Conservation (phyloP, 2,113 vertebrate genomes). For the Perognathus longimembris region DNA sequence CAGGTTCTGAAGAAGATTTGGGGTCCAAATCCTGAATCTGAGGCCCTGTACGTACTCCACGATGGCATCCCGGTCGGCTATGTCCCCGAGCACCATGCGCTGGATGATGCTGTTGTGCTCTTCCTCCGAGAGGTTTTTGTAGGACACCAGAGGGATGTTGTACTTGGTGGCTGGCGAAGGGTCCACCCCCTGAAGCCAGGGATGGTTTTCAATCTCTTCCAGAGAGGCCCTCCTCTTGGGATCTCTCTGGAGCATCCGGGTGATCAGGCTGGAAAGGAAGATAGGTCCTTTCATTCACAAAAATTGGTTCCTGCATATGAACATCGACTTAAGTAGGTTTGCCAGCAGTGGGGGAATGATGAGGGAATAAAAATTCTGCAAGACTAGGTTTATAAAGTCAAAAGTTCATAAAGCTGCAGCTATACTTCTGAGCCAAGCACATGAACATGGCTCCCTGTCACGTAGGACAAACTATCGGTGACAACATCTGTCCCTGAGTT, state of each 20-base stretch:
- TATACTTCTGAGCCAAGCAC: neutral
- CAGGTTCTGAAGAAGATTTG: too few relatives aligned
- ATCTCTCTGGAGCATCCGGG: conserved; percentile 97
- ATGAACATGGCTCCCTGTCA: neutral
- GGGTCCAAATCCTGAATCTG: too few relatives aligned
- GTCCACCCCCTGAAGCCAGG: conserved; percentile 98
- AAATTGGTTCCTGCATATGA: neutral
- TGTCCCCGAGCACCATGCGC: conserved; percentile 98
- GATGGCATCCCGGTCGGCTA: conserved; percentile 96
- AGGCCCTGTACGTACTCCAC: conserved; percentile 90
- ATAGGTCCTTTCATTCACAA: neutral
- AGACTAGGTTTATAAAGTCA: neutral
- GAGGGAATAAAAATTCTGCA: neutral
- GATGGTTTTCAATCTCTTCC: conserved; percentile 96
- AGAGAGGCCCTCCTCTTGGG: conserved; percentile 95
- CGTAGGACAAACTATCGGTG: neutral
- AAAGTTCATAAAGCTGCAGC: neutral
- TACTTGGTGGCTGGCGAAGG: conserved; percentile 98
- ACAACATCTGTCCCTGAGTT: neutral
- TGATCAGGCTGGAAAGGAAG: conserved; percentile 92
- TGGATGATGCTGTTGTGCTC: conserved; percentile 99
- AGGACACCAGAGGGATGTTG: conserved; percentile 96
- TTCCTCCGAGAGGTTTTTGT: conserved; percentile 97
- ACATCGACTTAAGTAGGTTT: neutral
- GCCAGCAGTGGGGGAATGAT: neutral